Conservation (phyloP, 2,113 vertebrate genomes). For the Lamprotornis superbus region DNA sequence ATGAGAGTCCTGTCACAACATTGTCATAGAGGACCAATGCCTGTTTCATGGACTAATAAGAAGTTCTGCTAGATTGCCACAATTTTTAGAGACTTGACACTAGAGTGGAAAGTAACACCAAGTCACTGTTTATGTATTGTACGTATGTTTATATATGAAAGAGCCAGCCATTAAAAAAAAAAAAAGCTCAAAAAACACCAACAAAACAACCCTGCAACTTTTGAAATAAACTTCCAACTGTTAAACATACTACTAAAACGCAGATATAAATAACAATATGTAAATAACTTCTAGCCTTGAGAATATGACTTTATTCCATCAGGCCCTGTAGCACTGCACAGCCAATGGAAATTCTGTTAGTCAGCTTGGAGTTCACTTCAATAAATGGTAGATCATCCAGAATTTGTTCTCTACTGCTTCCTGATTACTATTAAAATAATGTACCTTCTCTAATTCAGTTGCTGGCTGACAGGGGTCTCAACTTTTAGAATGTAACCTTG, state of each 20-base stretch:
- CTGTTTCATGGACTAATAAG: not conserved
- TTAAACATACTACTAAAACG: not conserved
- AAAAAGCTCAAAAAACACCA: not conserved
- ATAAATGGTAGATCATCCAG: not conserved
- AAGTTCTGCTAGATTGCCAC: not conserved
- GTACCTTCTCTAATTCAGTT: not conserved
- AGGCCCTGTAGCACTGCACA: not conserved
- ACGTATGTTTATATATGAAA: not conserved
- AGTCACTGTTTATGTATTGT: not conserved
- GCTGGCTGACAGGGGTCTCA: not conserved
- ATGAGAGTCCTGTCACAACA: accelerated
- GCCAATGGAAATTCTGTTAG: not conserved
- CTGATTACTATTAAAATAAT: not conserved
- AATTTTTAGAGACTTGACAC: not conserved
- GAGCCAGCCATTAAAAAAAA: not conserved
- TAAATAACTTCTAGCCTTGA: not conserved
- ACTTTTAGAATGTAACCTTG: not conserved
- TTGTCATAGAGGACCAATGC: not conserved
- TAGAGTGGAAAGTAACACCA: not conserved
- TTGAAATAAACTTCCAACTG: not conserved
- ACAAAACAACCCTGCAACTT: accelerated
- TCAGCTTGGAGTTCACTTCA: not conserved
- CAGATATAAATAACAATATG: not conserved
- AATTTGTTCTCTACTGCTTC: not conserved
- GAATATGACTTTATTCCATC: not conserved